Conservation (phyloP, 2,797 vertebrate genomes). For the Enteromius mattozi region DNA sequence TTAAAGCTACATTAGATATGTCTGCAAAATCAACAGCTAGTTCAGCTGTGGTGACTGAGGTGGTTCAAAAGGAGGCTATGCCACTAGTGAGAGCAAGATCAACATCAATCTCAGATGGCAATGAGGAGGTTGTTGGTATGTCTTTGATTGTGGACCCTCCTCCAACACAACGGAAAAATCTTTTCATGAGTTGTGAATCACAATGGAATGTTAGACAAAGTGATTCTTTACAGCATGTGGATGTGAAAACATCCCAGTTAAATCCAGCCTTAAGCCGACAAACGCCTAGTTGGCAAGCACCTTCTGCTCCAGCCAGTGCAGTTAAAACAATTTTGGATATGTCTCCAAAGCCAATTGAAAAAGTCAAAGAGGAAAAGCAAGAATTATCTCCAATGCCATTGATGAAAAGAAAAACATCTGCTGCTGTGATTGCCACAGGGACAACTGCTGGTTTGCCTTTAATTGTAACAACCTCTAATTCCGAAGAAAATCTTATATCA, state of each 20-base stretch:
- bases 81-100: constrained; percentile 70
- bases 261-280: constrained; percentile 11
- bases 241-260: constrained; percentile 5
- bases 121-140: constrained; percentile 67
- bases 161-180: constrained; percentile 36
- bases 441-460: constrained; percentile 23
- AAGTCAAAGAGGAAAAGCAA: not conserved
- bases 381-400: constrained; percentile 2
- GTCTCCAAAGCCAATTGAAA: constrained; percentile 64
- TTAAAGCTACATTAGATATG: constrained; percentile 77
- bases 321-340: constrained; percentile 69
- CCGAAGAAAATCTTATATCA: not conserved
- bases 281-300: not conserved
- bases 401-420: constrained; percentile 12
- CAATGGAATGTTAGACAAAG: constrained; percentile 1
- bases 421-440: not conserved
- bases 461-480: constrained; percentile 5
- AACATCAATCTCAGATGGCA: constrained; percentile 60
- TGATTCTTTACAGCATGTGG: constrained; percentile 1
- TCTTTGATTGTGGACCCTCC: constrained; percentile 68
- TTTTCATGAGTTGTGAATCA: not conserved
- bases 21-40: constrained; percentile 66
- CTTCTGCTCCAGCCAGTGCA: constrained; percentile 68
- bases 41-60: constrained; percentile 32
- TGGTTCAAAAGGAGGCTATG: constrained; percentile 61